Base-by-base conservation (phyloP, 2,113 vertebrate genomes). In the Oncorhynchus nerka region DNA sequence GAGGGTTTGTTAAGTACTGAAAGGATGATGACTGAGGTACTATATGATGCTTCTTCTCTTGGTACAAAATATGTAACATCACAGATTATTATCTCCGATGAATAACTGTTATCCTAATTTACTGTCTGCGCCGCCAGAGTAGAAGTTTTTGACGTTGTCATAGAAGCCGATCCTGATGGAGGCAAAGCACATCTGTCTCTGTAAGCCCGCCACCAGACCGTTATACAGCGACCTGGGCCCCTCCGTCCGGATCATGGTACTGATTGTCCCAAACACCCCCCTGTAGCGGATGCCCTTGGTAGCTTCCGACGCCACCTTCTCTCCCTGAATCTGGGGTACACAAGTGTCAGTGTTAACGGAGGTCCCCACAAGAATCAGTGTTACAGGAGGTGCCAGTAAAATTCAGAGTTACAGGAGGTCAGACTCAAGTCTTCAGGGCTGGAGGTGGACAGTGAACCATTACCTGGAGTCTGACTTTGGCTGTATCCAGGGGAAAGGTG, bases 101-200 rank as follows among this genome's bases (percentile, higher is more conserved):
- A 45, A 45, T n/a, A n/a, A n/a, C n/a, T n/a, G n/a, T 45, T 45
- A 45, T 45, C 39, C 2, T 8, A 71, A 84, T 94, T 92, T 85
- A 96, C 96, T 88, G 28, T 95, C 93, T 82, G 82, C 91, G 3
- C 93, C 93, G 0, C 91, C 79, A 0, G 90, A 91, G 93, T 95
- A 96, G 79, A 94, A 93, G 26, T 91, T 87, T 82, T 92, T 95
- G 45, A 94, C 94, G 0, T 84, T 93, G 83, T 97, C 95, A 0
- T 96, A 97, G 75, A 96, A 92, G 65, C 96, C 95, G 0, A 96
- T 96, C 61, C 96, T 86, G 75, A 96, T 89, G 0, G 95, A 96
- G 32, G 95, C 94, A 6, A 94, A 96, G 89, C 94, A 94, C 86
- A 94, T 61, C 55, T 97, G 95, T 66, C 95, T 90, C 89, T 97